Percentiles rank a stretch among this genome's conserved stretches.
Evolutionary conservation across 2,888 invertebrate genomes (phyloP).

Genomic region (Stenchaetothrips biformis): DNA sequence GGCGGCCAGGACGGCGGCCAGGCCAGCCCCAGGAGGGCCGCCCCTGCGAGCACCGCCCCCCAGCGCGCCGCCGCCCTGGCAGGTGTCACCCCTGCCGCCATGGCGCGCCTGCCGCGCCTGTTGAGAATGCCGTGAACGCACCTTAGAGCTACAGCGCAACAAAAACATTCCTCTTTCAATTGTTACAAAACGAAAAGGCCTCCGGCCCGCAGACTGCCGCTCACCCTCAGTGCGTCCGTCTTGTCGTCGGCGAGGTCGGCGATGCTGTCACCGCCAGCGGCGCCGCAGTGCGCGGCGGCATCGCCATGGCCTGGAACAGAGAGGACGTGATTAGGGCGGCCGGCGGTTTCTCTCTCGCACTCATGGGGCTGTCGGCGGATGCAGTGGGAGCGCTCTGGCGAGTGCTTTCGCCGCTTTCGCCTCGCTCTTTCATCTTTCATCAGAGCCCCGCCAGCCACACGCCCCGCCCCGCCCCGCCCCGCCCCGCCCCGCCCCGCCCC

Average conservation of each 20-base stretch:
- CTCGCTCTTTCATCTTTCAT: too few species aligned
- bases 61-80: background rate
- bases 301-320: background rate
- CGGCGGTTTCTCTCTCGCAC: background rate
- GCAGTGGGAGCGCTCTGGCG: too few species aligned
- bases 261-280: background rate
- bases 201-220: background rate
- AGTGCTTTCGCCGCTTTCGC: too few species aligned
- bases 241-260: background rate
- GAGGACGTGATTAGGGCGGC: background rate
- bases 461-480: too few species aligned
- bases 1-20: background rate
- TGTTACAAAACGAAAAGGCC: background rate
- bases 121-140: too few species aligned
- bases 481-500: background rate
- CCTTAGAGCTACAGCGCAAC: too few species aligned
- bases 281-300: background rate
- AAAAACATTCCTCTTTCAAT: too few species aligned
- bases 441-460: too few species aligned
- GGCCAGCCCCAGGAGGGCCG: background rate
- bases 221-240: background rate
- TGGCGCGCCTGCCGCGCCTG: slow-evolving; percentile 8
- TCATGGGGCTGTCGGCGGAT: background rate
- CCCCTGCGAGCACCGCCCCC: slow-evolving; percentile 1
- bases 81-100: background rate